Evolutionary conservation across 1,140 invertebrate genomes (phyloP).

Genomic region (Penaeus japonicus): DNA sequence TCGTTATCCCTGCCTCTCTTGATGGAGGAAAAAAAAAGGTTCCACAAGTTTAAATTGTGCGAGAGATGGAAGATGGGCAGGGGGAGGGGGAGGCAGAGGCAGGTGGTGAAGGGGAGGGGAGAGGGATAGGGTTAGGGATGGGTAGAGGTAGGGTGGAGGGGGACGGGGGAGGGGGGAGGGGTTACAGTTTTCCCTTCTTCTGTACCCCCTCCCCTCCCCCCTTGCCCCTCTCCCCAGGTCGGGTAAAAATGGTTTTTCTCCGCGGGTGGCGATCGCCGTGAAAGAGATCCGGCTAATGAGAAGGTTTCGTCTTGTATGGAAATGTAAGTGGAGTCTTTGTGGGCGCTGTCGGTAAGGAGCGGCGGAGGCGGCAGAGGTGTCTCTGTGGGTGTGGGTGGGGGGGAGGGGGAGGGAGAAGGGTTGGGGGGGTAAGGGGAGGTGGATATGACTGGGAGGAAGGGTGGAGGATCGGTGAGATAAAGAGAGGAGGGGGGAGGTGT

Average conservation of each 20-base stretch:
- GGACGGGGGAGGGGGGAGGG: too few species aligned
- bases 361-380: too few species aligned
- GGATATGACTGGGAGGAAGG: too few species aligned
- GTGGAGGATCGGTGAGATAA: too few species aligned
- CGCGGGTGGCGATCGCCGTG: slow-evolving; percentile 47
- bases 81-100: background rate
- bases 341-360: background rate
- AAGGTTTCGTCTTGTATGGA: slow-evolving; percentile 54
- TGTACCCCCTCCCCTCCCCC: too few species aligned
- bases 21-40: slow-evolving; percentile 50
- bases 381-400: too few species aligned
- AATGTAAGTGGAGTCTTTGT: slow-evolving; percentile 45
- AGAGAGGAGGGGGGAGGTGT: too few species aligned
- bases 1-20: slow-evolving; percentile 40
- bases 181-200: too few species aligned
- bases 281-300: slow-evolving; percentile 52
- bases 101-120: background rate
- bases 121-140: background rate
- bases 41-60: slow-evolving; percentile 57
- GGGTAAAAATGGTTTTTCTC: slow-evolving; percentile 55
- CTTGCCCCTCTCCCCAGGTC: too few species aligned
- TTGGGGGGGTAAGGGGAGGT: too few species aligned
- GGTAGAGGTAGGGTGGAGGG: too few species aligned
- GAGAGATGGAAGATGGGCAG: background rate
- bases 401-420: too few species aligned